Percentiles rank a stretch among this genome's conserved stretches.
These are phyloP conservation scores for Diadema setosum DNA, from an alignment of 35 echinoderm and acorn worm species.

Conservation along the genomic window DNA sequence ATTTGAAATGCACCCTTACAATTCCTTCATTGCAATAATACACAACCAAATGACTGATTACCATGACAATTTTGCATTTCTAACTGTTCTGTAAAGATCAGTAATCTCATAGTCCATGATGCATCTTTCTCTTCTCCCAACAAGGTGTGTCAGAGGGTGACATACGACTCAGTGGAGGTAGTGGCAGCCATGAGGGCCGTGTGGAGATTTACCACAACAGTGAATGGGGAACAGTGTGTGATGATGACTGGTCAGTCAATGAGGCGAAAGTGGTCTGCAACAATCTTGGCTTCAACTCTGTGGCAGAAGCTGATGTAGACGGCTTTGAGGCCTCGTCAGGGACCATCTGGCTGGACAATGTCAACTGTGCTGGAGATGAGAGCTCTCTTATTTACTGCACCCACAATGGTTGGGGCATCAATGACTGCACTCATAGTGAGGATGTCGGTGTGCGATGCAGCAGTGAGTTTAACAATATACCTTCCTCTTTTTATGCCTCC, in stretches of 20 bases:
- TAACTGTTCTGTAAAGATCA: no score
- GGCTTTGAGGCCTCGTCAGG: constrained; percentile 29
- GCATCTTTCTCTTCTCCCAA: not conserved
- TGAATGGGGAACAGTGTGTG: not conserved
- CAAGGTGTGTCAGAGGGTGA: not conserved
- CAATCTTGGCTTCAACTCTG: not conserved
- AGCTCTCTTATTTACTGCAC: not conserved
- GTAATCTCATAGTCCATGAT: no score
- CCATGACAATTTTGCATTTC: no score
- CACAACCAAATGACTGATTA: no score
- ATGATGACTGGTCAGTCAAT: not conserved
- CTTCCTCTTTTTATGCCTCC: no score
- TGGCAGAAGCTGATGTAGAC: not conserved
- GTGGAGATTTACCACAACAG: not conserved
- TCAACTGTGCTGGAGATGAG: constrained; percentile 32
- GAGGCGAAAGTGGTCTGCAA: not conserved
- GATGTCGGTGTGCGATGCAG: constrained; percentile 28
- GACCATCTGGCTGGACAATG: constrained; percentile 44
- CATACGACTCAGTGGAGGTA: not conserved
- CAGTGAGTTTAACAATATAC: no score
- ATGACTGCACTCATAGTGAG: constrained; percentile 65
- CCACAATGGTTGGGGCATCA: not conserved
- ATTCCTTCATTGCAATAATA: no score
- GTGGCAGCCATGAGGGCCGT: not conserved
- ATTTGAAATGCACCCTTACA: no score